Conservation (phyloP, 2,888 invertebrate genomes). For the Stenodera caucasica region DNA sequence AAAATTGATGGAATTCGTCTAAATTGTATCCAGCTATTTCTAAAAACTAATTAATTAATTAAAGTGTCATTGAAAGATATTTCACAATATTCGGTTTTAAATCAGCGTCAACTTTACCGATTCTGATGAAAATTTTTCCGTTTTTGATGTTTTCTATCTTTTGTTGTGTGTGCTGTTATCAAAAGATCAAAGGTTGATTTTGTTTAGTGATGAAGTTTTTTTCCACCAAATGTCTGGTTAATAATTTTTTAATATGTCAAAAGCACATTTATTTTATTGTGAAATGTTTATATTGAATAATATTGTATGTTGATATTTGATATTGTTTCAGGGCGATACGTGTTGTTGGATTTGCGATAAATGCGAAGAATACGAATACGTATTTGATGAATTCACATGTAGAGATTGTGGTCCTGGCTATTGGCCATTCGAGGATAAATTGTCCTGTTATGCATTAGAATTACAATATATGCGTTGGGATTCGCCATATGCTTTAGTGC, state of each 20-base stretch:
- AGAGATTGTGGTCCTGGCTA: conserved; percentile 65
- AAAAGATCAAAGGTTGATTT: not conserved
- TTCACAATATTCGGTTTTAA: too few species aligned
- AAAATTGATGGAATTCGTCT: conserved; percentile 3
- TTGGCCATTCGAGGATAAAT: conserved; percentile 66
- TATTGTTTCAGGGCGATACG: conserved; percentile 59
- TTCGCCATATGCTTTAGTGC: conserved; percentile 65
- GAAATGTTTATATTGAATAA: too few species aligned
- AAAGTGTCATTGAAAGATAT: too few species aligned
- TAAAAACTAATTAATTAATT: too few species aligned
- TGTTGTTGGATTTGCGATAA: conserved; percentile 80
- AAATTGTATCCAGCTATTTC: too few species aligned
- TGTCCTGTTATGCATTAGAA: conserved; percentile 65
- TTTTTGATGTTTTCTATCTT: not conserved
- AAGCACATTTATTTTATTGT: not conserved
- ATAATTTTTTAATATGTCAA: not conserved
- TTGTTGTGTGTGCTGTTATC: not conserved
- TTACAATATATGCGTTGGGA: conserved; percentile 69
- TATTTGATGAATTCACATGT: conserved; percentile 67
- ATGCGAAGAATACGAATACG: conserved; percentile 70
- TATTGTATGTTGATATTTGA: not conserved
- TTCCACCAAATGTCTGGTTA: not conserved
- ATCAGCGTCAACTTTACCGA: too few species aligned
- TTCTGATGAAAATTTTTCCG: not conserved
- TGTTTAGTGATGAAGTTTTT: not conserved